Conservation (phyloP, 2,113 vertebrate genomes). For the Ceyx melanurus region DNA sequence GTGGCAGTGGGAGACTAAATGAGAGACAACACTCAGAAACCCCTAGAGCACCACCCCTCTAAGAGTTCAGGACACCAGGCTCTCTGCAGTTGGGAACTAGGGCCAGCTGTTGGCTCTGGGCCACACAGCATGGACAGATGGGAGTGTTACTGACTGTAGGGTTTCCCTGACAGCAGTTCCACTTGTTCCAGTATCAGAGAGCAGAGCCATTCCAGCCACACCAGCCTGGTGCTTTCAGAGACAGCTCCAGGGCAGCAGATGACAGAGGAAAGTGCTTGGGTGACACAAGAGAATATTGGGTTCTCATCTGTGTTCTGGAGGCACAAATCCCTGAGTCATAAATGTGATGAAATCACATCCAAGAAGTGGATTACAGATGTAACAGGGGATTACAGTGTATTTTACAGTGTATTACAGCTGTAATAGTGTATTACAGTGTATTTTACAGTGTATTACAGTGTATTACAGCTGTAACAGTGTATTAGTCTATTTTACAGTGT, state of each 20-base stretch:
- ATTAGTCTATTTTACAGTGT: too few relatives aligned
- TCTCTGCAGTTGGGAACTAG: not conserved
- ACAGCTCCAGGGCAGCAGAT: not conserved
- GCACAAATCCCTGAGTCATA: not conserved
- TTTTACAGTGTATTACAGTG: too few relatives aligned
- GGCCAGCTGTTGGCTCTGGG: slow-evolving; percentile 46
- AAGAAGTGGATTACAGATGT: not conserved
- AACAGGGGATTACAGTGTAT: not conserved
- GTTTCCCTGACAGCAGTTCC: not conserved
- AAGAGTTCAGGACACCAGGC: not conserved
- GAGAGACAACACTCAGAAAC: not conserved
- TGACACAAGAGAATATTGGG: not conserved
- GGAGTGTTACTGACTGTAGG: slow-evolving; percentile 13
- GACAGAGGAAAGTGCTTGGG: not conserved
- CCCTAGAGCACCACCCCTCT: not conserved
- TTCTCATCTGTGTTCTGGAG: not conserved
- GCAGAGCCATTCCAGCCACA: fast-evolving
- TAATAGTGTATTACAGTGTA: too few relatives aligned
- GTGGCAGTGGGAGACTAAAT: not conserved
- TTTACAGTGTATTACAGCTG: too few relatives aligned
- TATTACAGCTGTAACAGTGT: not conserved
- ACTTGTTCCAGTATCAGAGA: not conserved
- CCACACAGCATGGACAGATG: slow-evolving; percentile 35
- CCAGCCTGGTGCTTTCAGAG: not conserved
- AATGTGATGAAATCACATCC: not conserved